A percentile compares a stretch with the other conserved stretches of the same genome.
Evolutionary conservation across 2,888 invertebrate genomes (phyloP).

Genomic region (Rugalucina vietnamica): DNA sequence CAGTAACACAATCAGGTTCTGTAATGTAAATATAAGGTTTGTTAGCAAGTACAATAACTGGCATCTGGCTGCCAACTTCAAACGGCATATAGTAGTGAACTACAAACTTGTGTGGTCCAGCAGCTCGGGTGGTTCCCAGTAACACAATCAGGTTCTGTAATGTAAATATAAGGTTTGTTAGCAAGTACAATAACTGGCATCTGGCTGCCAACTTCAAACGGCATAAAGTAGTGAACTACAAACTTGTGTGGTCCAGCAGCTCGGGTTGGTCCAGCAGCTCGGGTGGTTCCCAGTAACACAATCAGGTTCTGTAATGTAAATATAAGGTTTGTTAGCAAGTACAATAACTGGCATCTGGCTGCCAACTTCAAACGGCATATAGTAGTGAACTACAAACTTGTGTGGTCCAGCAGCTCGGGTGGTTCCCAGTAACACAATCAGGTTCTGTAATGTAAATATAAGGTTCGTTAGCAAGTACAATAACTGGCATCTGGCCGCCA

Average conservation of each 20-base stretch:
- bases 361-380: conserved; percentile 91
- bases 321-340: too few species aligned
- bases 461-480: conserved; percentile 68
- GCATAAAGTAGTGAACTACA: conserved; percentile 97
- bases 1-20: conserved; percentile 77
- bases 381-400: conserved; percentile 96
- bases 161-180: too few species aligned
- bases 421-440: conserved; percentile 73
- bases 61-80: conserved; percentile 85
- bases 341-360: conserved; percentile 82
- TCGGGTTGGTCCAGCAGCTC: too few species aligned
- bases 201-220: conserved; percentile 87
- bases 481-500: conserved; percentile 82
- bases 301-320: conserved; percentile 75
- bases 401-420: conserved; percentile 85
- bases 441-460: conserved; percentile 73
- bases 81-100: conserved; percentile 98
- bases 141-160: conserved; percentile 78
- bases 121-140: conserved; percentile 66
- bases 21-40: too few species aligned
- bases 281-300: conserved; percentile 71
- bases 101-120: conserved; percentile 90
- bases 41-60: conserved; percentile 78
- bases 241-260: conserved; percentile 88
- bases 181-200: conserved; percentile 80